phyloP scores from a whole-genome alignment of 1,140 invertebrate genomes.

The Linepithema humile region DNA sequence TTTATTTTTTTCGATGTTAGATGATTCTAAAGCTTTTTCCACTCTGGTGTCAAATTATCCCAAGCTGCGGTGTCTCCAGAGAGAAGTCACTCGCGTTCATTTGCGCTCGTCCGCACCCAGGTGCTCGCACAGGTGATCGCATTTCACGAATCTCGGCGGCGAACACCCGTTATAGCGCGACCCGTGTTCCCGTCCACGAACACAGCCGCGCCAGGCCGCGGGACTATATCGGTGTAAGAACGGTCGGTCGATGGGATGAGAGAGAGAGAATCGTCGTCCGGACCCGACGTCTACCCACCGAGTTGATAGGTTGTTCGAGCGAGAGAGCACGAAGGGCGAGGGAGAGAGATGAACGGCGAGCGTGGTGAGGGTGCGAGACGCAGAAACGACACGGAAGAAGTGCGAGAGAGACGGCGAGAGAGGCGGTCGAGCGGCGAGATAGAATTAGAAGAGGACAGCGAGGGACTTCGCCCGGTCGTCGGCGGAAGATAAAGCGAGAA shows the following conservation, averaged over 20 bases:
- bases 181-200: conserved; percentile 77
- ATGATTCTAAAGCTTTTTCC: neutral
- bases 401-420: conserved; percentile 78
- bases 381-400: conserved; percentile 54
- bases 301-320: conserved; percentile 85
- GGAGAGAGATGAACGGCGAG: conserved; percentile 47
- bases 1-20: neutral
- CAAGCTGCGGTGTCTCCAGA: neutral
- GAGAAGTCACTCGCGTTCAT: conserved; percentile 1
- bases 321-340: conserved; percentile 77
- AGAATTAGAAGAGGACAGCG: conserved; percentile 82
- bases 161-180: conserved; percentile 75
- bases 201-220: conserved; percentile 77
- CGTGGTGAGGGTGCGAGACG: conserved; percentile 38
- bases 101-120: neutral
- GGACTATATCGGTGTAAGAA: conserved; percentile 83
- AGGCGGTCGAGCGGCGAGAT: conserved; percentile 77
- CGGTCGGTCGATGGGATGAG: conserved; percentile 83
- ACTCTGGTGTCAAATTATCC: neutral
- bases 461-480: conserved; percentile 56
- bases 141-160: neutral
- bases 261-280: conserved; percentile 82
- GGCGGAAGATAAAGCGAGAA: conserved; percentile 62
- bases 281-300: conserved; percentile 82
- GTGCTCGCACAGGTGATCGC: conserved; percentile 2